Conservation (phyloP, 1,140 invertebrate genomes). For the Psilanteris sp. region DNA sequence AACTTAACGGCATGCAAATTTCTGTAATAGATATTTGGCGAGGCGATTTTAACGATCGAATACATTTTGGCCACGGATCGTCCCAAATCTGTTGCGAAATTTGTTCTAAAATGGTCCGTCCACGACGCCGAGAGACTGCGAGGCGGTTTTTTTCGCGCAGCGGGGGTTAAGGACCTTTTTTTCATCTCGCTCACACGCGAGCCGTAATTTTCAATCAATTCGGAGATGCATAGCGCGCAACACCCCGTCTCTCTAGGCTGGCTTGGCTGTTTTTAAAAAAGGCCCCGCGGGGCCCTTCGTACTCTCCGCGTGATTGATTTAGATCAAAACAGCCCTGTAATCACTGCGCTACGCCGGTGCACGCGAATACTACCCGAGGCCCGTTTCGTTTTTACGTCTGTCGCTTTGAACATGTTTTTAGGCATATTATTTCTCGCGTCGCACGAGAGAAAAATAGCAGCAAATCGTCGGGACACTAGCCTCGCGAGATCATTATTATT, state of each 20-base stretch:
- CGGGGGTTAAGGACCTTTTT: conserved; percentile 47
- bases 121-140: neutral
- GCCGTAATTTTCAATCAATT: conserved; percentile 64
- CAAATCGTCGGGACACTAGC: conserved; percentile 60
- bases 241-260: conserved; percentile 37
- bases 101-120: conserved; percentile 20
- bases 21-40: too few relatives aligned
- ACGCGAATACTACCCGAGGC: conserved; percentile 64
- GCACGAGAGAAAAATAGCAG: conserved; percentile 53
- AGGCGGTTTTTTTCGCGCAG: conserved; percentile 14
- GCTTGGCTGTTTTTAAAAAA: conserved; percentile 37
- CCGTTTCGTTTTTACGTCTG: conserved; percentile 64
- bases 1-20: too few relatives aligned
- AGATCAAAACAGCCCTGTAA: conserved; percentile 67
- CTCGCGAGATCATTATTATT: conserved; percentile 64
- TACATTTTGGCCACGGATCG: neutral
- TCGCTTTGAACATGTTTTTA: conserved; percentile 62
- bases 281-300: conserved; percentile 46
- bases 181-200: conserved; percentile 52
- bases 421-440: conserved; percentile 56
- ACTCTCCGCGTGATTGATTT: conserved; percentile 64
- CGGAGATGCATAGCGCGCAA: conserved; percentile 42
- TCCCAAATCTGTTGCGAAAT: neutral
- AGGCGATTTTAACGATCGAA: too few relatives aligned
- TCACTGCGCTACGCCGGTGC: conserved; percentile 60